Evolutionary conservation across 2,888 invertebrate genomes (phyloP).

Genomic region (Campoplex nolae): DNA sequence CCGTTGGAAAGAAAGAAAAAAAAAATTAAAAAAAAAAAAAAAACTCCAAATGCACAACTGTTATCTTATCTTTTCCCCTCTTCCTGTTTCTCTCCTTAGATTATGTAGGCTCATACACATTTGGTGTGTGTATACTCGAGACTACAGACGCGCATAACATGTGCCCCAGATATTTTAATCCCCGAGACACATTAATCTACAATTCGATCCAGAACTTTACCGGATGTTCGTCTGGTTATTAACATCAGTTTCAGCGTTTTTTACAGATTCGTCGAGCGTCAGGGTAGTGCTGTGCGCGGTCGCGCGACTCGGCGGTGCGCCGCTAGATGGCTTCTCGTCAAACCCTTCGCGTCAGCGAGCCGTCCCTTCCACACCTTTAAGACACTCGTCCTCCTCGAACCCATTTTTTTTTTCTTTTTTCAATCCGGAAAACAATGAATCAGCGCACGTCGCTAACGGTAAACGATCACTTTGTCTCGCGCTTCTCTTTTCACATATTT

Average conservation of each 20-base stretch:
- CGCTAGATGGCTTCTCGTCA: slow-evolving; percentile 15
- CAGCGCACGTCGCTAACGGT: background rate
- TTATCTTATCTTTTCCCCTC: slow-evolving; percentile 53
- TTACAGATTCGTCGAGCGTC: background rate
- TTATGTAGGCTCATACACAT: background rate
- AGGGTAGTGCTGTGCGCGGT: background rate
- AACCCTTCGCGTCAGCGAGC: background rate
- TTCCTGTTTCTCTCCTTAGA: slow-evolving; percentile 49
- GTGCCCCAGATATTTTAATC: slow-evolving; percentile 32
- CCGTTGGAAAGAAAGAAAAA: slow-evolving; percentile 1
- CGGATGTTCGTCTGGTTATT: background rate
- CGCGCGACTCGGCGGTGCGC: background rate
- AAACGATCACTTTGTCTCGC: background rate
- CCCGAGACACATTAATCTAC: slow-evolving; percentile 10
- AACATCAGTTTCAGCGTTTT: background rate
- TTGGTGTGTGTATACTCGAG: background rate
- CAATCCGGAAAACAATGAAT: background rate
- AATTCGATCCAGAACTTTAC: background rate
- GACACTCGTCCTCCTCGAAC: background rate
- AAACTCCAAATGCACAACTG: slow-evolving; percentile 43
- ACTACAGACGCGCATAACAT: background rate
- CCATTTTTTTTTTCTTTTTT: background rate
- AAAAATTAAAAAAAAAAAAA: background rate
- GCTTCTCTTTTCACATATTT: background rate
- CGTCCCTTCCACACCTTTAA: background rate